Evolutionary conservation across 2,113 vertebrate species (phyloP).

Genomic region (Gila orcuttii): DNA sequence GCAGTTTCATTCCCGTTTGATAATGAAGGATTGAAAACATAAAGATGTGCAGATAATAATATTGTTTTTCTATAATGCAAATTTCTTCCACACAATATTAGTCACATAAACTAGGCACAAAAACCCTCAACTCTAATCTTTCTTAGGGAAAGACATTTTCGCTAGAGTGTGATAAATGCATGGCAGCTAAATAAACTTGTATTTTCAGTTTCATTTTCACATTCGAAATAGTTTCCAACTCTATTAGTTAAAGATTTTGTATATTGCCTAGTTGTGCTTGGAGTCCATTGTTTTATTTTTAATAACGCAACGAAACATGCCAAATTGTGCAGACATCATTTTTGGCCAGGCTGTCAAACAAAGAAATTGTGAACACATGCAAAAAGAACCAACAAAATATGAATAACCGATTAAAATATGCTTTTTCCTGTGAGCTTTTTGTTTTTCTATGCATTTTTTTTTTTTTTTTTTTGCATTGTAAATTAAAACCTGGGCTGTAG

Average conservation of each 20-base stretch:
- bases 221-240: background rate
- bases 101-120: background rate
- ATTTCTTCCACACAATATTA: background rate
- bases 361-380: no score
- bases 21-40: background rate
- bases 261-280: no score
- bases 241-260: background rate
- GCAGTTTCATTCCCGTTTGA: background rate
- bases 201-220: background rate
- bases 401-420: no score
- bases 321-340: no score
- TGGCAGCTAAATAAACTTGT: background rate
- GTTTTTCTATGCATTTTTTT: no score
- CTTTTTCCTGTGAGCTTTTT: no score
- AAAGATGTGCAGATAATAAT: background rate
- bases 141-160: background rate
- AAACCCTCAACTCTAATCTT: slow-evolving; percentile 14
- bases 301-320: no score
- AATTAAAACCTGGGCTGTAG: no score
- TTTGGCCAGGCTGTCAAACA: no score
- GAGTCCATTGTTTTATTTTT: no score
- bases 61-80: background rate
- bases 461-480: no score
- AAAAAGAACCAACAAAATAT: no score
- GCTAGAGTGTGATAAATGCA: background rate